phyloP scores from a whole-genome alignment of 2,113 vertebrate genomes.

The Propithecus coquereli region DNA sequence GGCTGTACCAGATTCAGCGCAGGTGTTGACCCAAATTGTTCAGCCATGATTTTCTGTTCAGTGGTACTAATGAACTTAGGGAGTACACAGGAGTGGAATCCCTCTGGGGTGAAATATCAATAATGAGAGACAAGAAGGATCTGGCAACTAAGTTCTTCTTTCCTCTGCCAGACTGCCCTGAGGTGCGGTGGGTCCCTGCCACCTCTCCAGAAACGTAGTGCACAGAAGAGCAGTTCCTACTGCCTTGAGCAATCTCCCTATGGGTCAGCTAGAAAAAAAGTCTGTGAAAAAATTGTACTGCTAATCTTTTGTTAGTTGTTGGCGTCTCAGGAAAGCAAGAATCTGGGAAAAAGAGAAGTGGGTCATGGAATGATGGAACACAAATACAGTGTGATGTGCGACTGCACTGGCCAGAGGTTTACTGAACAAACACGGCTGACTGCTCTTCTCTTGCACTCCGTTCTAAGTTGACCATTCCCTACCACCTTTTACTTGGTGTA shows the following conservation, averaged over 20 bases:
- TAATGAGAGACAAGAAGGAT: neutral
- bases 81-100: neutral
- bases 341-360: neutral
- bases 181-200: neutral
- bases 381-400: neutral
- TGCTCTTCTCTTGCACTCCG: too few species aligned
- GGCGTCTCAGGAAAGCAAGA: neutral
- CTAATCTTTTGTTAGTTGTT: neutral
- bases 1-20: neutral
- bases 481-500: neutral
- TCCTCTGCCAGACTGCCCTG: neutral
- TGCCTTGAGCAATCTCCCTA: neutral
- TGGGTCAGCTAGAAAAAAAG: neutral
- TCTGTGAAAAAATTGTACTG: neutral
- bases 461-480: neutral
- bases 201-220: neutral
- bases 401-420: neutral
- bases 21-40: neutral
- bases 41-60: neutral
- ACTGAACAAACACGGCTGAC: neutral
- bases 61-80: neutral
- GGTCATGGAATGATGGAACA: neutral
- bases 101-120: neutral
- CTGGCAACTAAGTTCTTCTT: neutral
- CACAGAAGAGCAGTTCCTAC: neutral